Conservation (phyloP, 2,888 invertebrate species). For the Celastrina argiolus region DNA sequence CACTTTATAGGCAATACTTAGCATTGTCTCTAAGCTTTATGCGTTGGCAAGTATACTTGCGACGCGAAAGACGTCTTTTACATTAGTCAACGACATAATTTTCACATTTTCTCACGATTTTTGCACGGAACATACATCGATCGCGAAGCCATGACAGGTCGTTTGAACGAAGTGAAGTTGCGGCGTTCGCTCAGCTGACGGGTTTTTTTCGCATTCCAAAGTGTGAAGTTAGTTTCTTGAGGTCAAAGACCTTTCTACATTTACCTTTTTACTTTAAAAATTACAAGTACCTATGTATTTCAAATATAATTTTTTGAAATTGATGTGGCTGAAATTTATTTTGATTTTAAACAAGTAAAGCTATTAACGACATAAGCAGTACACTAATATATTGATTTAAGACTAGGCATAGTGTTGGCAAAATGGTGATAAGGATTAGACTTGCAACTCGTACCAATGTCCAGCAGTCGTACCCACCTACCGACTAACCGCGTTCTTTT, state of each 20-base stretch:
- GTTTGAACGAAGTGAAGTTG: slow-evolving; percentile 64
- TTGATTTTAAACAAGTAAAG: too few species aligned
- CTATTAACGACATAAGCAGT: too few species aligned
- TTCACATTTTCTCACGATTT: slow-evolving; percentile 66
- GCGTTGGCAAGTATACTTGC: slow-evolving; percentile 42
- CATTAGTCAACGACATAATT: slow-evolving; percentile 61
- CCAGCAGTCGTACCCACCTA: too few species aligned
- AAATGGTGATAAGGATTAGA: too few species aligned
- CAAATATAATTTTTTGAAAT: too few species aligned
- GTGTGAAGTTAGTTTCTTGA: slow-evolving; percentile 52
- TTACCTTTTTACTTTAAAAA: too few species aligned
- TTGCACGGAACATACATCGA: slow-evolving; percentile 63
- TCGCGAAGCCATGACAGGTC: slow-evolving; percentile 73
- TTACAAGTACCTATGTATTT: too few species aligned
- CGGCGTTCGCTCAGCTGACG: slow-evolving; percentile 69
- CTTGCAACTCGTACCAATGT: too few species aligned
- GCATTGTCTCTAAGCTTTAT: slow-evolving; percentile 51
- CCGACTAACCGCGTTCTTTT: too few species aligned
- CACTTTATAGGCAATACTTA: slow-evolving; percentile 54
- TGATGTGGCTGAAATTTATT: too few species aligned
- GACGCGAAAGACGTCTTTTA: slow-evolving; percentile 42
- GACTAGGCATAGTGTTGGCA: too few species aligned
- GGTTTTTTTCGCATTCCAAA: slow-evolving; percentile 52
- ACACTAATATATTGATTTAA: too few species aligned
- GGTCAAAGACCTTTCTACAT: slow-evolving; percentile 59